A percentile compares a stretch with the other conserved stretches of the same genome.
Conservation (phyloP, 1,140 invertebrate genomes). For the Hormaphis cornu region DNA sequence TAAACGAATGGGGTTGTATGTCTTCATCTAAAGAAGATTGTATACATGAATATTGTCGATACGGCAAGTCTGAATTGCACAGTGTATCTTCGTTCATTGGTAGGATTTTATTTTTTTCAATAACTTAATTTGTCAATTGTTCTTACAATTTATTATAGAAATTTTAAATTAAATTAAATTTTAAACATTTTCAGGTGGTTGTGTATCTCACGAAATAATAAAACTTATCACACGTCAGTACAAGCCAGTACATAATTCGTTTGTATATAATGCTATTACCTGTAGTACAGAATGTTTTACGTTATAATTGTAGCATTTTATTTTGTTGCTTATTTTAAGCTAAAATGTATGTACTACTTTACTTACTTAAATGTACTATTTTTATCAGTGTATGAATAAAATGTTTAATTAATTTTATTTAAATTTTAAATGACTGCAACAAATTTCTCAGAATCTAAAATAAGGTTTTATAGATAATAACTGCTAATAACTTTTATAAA, state of each 20-base stretch:
- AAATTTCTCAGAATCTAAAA: too few relatives aligned
- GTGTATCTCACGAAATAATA: slow-evolving; percentile 90
- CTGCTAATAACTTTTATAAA: too few relatives aligned
- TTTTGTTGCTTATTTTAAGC: too few relatives aligned
- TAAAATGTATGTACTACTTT: too few relatives aligned
- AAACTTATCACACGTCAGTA: slow-evolving; percentile 97
- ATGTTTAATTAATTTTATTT: too few relatives aligned
- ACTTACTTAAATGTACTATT: too few relatives aligned
- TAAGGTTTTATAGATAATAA: too few relatives aligned
- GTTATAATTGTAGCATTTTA: slow-evolving; percentile 57
- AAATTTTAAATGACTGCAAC: too few relatives aligned
- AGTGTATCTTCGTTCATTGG: slow-evolving; percentile 88
- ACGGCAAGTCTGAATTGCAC: slow-evolving; percentile 89
- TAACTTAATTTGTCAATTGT: not conserved
- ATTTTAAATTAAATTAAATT: not conserved
- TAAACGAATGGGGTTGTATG: slow-evolving; percentile 75
- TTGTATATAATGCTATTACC: slow-evolving; percentile 89
- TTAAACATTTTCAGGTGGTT: slow-evolving; percentile 55
- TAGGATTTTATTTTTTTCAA: slow-evolving; percentile 38
- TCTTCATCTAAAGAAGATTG: slow-evolving; percentile 80
- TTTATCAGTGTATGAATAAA: too few relatives aligned
- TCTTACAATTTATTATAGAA: not conserved
- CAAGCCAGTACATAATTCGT: slow-evolving; percentile 89
- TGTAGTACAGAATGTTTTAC: slow-evolving; percentile 70
- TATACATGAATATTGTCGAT: slow-evolving; percentile 88